A percentile compares a stretch with the other conserved stretches of the same genome.
phyloP scores from a whole-genome alignment of 2,113 vertebrate genomes.

The Anoplopoma fimbria region DNA sequence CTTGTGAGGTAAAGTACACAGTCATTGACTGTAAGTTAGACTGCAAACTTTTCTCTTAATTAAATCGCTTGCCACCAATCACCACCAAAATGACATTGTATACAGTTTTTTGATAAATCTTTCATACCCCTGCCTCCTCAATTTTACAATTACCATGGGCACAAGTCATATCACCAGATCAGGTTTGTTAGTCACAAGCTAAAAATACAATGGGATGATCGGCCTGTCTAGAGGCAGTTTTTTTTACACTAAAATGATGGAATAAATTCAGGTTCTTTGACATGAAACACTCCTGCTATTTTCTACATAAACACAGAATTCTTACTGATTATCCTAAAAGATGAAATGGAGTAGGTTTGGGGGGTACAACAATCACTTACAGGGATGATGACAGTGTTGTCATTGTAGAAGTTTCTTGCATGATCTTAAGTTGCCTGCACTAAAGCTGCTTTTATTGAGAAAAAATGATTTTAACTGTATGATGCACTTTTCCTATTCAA shows the following conservation, averaged over 20 bases:
- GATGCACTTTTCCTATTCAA: not conserved
- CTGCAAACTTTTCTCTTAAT: slow-evolving; percentile 28
- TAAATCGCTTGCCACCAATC: slow-evolving; percentile 27
- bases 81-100: slow-evolving; percentile 57
- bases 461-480: not conserved
- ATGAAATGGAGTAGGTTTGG: not conserved
- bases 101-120: slow-evolving; percentile 5
- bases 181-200: slow-evolving; percentile 62
- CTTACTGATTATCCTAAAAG: slow-evolving; percentile 53
- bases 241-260: slow-evolving; percentile 44
- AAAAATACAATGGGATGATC: slow-evolving; percentile 52
- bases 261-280: slow-evolving; percentile 26
- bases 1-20: slow-evolving; percentile 75
- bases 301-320: slow-evolving; percentile 57
- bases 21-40: slow-evolving; percentile 45
- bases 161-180: slow-evolving; percentile 44
- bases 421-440: not conserved
- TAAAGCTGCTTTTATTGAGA: not conserved
- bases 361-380: slow-evolving; percentile 61
- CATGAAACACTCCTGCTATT: slow-evolving; percentile 36
- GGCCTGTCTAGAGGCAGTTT: slow-evolving; percentile 3
- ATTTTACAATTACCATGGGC: slow-evolving; percentile 56
- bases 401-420: slow-evolving; percentile 52
- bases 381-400: slow-evolving; percentile 45
- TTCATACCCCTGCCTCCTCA: slow-evolving; percentile 72